These are phyloP conservation scores for Loriculus beryllinus DNA, from an alignment of 2,797 vertebrate species.

Conservation along the genomic window DNA sequence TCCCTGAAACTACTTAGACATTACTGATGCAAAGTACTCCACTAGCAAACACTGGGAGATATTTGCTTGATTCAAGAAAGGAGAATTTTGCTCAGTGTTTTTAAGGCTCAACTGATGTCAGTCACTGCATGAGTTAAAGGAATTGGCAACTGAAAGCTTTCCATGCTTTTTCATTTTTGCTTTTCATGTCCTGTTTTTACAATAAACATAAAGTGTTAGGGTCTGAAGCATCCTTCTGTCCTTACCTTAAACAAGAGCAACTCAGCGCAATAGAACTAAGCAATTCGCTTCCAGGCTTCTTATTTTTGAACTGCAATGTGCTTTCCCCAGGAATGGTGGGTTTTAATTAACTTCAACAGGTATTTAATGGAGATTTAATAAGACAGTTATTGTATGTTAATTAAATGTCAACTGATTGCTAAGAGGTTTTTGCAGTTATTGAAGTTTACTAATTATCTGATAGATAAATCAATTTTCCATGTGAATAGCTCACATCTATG, in stretches of 20 bases:
- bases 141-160: not conserved
- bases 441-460: conserved; percentile 82
- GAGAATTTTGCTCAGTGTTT: not conserved
- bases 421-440: conserved; percentile 79
- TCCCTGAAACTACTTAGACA: not conserved
- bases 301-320: conserved; percentile 37
- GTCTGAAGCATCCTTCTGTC: not conserved
- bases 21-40: not conserved
- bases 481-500: conserved; percentile 73
- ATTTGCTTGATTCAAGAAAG: not conserved
- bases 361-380: conserved; percentile 82
- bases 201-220: not conserved
- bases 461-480: conserved; percentile 80
- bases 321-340: conserved; percentile 57
- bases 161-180: not conserved
- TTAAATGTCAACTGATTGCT: conserved; percentile 81
- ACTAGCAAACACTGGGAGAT: not conserved
- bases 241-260: not conserved
- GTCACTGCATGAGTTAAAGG: not conserved
- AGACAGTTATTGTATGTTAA: conserved; percentile 83
- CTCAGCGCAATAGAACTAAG: not conserved
- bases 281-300: not conserved
- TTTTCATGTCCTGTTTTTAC: not conserved
- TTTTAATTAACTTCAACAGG: conserved; percentile 81
- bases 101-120: not conserved